Percentiles rank a stretch among this genome's conserved stretches.
These are phyloP conservation scores for Apostichopus japonicus DNA, from an alignment of 35 echinoderm and acorn worm genomes.

Conservation along the genomic window DNA sequence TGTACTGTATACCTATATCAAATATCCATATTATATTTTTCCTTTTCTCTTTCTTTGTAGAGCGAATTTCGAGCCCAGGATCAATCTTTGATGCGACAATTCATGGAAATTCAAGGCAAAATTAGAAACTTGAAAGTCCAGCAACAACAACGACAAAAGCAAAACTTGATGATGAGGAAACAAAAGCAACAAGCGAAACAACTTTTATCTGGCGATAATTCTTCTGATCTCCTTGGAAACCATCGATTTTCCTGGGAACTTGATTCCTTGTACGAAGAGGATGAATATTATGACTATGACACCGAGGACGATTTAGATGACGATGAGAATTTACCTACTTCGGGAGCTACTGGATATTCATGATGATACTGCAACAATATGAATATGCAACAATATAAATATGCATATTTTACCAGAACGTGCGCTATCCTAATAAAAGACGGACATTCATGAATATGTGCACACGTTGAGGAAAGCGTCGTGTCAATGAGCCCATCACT, in stretches of 20 bases:
- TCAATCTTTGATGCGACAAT: conserved; percentile 52
- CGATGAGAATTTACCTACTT: not conserved
- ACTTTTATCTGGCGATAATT: not conserved
- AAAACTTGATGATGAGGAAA: conserved; percentile 17
- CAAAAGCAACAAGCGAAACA: conserved; percentile 25
- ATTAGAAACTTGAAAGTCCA: conserved; percentile 34
- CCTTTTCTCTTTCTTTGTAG: conserved; percentile 6
- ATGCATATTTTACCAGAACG: no score
- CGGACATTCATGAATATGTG: no score
- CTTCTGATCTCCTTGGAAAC: conserved; percentile 34
- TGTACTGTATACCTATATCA: no score
- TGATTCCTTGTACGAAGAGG: conserved; percentile 53
- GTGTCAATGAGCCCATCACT: no score
- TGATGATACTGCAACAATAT: not conserved
- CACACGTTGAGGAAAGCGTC: no score
- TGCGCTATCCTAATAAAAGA: no score
- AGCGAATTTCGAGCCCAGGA: conserved; percentile 9
- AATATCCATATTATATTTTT: not conserved
- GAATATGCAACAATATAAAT: no score
- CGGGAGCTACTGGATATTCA: conserved; percentile 49
- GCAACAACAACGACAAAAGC: conserved; percentile 49
- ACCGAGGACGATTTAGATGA: conserved; percentile 50
- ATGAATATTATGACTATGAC: conserved; percentile 61
- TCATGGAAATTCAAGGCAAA: conserved; percentile 45
- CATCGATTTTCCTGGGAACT: conserved; percentile 58